Conservation (phyloP, 2,113 vertebrate genomes). For the Eulacestoma nigropectus region DNA sequence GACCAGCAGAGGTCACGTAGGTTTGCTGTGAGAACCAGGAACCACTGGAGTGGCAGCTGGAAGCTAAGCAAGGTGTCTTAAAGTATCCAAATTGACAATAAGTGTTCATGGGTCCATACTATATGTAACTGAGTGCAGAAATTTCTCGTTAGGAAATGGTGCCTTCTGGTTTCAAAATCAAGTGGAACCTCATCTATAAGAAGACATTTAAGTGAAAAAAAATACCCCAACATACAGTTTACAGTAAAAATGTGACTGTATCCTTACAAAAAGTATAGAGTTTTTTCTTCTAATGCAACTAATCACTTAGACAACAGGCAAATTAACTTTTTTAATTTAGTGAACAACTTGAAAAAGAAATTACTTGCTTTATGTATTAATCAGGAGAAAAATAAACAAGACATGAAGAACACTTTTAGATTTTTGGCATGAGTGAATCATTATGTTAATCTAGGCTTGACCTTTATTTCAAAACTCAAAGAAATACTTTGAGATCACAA, state of each 20-base stretch:
- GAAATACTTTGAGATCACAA: not conserved
- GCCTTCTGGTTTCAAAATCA: not conserved
- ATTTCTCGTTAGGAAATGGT: not conserved
- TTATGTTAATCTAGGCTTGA: conserved; percentile 23
- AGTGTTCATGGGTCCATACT: not conserved
- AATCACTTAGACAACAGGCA: not conserved
- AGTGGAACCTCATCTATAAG: not conserved
- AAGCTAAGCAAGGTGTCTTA: not conserved
- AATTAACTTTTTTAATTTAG: not conserved
- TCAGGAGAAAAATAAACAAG: not conserved
- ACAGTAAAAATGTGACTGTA: not conserved
- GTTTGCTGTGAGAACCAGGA: not conserved
- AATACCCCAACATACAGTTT: accelerated
- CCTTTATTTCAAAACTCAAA: conserved; percentile 28
- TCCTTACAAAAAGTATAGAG: not conserved
- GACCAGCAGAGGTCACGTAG: accelerated
- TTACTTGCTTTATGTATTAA: not conserved
- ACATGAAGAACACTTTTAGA: not conserved
- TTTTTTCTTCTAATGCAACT: not conserved
- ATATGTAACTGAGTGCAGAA: not conserved
- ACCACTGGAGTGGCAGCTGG: not conserved
- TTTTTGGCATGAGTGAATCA: not conserved
- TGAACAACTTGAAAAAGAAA: not conserved
- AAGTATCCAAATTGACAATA: not conserved
- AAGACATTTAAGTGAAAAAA: not conserved